Evolutionary conservation across 2,888 invertebrate genomes (phyloP).

Genomic region (Ethmia dodecea): DNA sequence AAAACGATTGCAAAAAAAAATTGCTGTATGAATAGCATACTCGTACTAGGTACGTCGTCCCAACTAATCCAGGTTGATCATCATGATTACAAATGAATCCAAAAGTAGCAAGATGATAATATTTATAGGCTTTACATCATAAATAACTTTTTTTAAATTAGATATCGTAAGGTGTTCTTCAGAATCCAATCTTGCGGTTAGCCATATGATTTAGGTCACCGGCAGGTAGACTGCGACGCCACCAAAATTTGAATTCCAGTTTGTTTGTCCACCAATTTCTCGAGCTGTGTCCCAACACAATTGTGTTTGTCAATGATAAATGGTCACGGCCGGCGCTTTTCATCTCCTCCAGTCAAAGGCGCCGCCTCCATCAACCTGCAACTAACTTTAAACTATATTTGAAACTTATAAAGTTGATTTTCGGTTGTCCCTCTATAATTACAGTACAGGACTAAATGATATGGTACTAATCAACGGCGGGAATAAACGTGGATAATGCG

Average conservation of each 20-base stretch:
- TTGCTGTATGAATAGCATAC: too few relatives aligned
- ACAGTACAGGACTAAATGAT: conserved; percentile 74
- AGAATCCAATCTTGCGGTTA: conserved; percentile 9
- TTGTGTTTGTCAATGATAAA: conserved; percentile 78
- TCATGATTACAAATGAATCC: too few relatives aligned
- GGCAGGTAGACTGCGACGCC: conserved; percentile 28
- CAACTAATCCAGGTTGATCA: too few relatives aligned
- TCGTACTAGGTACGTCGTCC: too few relatives aligned
- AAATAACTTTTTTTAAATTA: too few relatives aligned
- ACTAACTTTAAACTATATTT: conserved; percentile 32
- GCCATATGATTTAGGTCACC: conserved; percentile 10
- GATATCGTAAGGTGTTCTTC: background rate
- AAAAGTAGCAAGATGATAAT: too few relatives aligned
- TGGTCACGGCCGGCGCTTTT: conserved; percentile 71
- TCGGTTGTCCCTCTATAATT: conserved; percentile 50
- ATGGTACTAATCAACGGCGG: conserved; percentile 74
- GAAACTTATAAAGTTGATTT: conserved; percentile 27
- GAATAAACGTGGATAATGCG: conserved; percentile 74
- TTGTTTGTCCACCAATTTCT: conserved; percentile 73
- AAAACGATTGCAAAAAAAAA: too few relatives aligned
- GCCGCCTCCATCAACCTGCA: conserved; percentile 38
- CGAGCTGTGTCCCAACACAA: conserved; percentile 69
- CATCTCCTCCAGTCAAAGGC: conserved; percentile 69
- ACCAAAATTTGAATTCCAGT: conserved; percentile 51
- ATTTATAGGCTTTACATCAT: too few relatives aligned